Base-by-base conservation (phyloP, 2,113 vertebrate genomes). In the Dunckerocampus dactyliophorus region DNA sequence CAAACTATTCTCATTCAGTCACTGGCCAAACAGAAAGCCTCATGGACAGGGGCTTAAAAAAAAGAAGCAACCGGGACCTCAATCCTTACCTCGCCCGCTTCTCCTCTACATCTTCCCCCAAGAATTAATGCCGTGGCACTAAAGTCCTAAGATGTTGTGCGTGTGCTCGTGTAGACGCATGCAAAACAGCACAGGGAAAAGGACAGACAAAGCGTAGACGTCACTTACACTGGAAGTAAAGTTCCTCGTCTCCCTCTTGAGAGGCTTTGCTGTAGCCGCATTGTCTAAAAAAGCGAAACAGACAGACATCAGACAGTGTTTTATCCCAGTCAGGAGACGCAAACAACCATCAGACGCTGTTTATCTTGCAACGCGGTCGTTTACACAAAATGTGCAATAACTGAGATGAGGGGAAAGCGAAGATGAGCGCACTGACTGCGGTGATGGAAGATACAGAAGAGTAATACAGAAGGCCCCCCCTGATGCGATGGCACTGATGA, bases 241-340 rank as follows among this genome's bases (percentile, higher is more conserved):
- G 91, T 76, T 95, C 93, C 79, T 95, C 94, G 0, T 95, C 94
- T 58, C 93, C 94, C 2, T 95, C 94, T 77, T 95, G 94, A 80
- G 92, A 94, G 65, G 93, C 92, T 67, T 95, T 95, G 84, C 92
- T 95, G 91, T 94, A 95, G 51, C 92, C 93, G 52, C 94, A 95
- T 64, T 94, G 93, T 71, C 94, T 95, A 88, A 42, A 71, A 78
- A 56, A 43, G 48, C 31, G 11, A 84, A 65, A 73, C 55, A 78
- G 31, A 59, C 19, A 47, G 28, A 49, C 48, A 43, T 82, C 72
- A 79, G 67, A 70, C 59, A 54, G 49, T 8, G 51, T 51, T 50
- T 66, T 15, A 56, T 65, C 64, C 70, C 54, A 43, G 8, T 22
- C 34, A 47, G 51, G 61, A 61, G 45, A 55, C 47, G 52, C 60